Conservation (phyloP, 2,797 vertebrate genomes). For the Prionace glauca region DNA sequence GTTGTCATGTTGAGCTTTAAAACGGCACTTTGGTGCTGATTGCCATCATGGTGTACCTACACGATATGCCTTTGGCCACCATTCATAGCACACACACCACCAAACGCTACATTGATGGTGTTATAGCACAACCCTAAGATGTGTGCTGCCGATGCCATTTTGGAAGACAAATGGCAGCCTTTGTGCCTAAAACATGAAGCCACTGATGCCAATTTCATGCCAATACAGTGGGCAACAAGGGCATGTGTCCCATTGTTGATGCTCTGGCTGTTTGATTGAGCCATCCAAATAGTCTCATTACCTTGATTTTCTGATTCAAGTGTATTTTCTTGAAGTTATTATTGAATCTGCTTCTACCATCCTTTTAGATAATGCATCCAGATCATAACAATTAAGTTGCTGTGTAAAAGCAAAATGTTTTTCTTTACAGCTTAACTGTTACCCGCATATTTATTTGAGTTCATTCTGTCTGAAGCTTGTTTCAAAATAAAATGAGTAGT, state of each 20-base stretch:
- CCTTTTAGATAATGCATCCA: neutral
- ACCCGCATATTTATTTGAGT: neutral
- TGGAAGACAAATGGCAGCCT: neutral
- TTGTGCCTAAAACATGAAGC: neutral
- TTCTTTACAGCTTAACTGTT: neutral
- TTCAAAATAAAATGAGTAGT: neutral
- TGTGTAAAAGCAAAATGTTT: neutral
- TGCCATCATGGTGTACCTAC: neutral
- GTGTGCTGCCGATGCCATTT: neutral
- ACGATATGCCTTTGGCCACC: neutral
- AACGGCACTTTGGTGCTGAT: neutral
- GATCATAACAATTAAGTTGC: neutral
- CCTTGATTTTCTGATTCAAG: neutral
- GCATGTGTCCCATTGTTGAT: neutral
- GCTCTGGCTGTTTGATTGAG: neutral
- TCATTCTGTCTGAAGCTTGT: neutral
- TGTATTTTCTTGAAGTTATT: neutral
- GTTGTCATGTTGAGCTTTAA: neutral
- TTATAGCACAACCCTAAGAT: neutral
- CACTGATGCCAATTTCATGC: neutral
- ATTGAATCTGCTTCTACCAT: neutral
- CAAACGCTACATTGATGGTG: too few relatives aligned
- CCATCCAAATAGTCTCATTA: neutral
- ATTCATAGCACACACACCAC: neutral
- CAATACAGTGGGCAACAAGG: neutral